Evolutionary conservation across 1,140 invertebrate genomes (phyloP), one percentile per base, ranked within the genome.

Genomic region (Anastrepha obliqua): DNA sequence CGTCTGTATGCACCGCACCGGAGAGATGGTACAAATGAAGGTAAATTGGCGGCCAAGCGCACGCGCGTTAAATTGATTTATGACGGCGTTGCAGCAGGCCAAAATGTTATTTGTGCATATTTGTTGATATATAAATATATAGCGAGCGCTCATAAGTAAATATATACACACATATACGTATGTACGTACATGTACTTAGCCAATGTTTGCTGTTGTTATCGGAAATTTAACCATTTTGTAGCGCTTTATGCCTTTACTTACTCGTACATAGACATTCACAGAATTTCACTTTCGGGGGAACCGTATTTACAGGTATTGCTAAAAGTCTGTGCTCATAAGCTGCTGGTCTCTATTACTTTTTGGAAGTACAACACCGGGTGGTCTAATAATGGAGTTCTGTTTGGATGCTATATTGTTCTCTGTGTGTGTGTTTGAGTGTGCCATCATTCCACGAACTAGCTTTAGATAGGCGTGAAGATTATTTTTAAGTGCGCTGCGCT

Each of bases 11-110:
- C 39, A 47, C 8, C 3, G 42, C 67, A 44, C 1, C 7, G 6
- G 42, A 4, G 39, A 42, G 39, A 62, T 13, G 13, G 60, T n/a
- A 62, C 6, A 8, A 62, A 17, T n/a, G 15, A 4, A 15, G 4
- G 4, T 62, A 62, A 74, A 74, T 74, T 47, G 13, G 15, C 17
- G 67, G 42, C 15, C 67, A 74, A 44, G 42, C 42, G 67, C 42
- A 74, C 39, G 67, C 67, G 67, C 15, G 67, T 47, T 74, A 74
- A 74, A 74, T 74, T 74, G 67, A 74, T 74, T 74, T 74, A 74
- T 74, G 42, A 2, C 67, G 67, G 67, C 67, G 42, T 74, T 74
- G 67, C 67, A 74, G 44, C 42, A n/a, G 67, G 42, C 67, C 67
- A 74, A 74, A 74, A 47, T 74, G 67, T 42, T 47, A 44, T 74